Evolutionary conservation across 2,888 invertebrate genomes (phyloP).

Genomic region (Noctua pronuba): DNA sequence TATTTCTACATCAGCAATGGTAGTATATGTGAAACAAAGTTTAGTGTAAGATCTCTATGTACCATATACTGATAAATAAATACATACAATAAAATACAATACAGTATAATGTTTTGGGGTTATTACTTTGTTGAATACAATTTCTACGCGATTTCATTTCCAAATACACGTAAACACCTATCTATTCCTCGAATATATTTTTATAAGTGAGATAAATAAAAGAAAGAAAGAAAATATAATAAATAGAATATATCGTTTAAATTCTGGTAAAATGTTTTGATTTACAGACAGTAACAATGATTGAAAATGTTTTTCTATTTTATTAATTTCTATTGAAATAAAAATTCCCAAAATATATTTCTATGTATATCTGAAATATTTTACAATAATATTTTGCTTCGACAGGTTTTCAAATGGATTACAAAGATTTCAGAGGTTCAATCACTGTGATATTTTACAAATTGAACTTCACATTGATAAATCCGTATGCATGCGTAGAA

Average conservation of each 20-base stretch:
- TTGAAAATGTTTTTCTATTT: neutral
- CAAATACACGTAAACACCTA: neutral
- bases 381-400: neutral
- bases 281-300: no score
- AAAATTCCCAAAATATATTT: neutral
- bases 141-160: neutral
- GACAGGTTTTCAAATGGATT: neutral
- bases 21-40: no score
- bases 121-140: neutral
- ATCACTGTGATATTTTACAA: neutral
- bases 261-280: neutral
- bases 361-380: no score
- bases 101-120: no score
- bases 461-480: neutral
- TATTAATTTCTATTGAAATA: neutral
- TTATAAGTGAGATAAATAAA: no score
- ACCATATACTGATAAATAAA: no score
- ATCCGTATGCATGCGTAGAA: constrained; percentile 2
- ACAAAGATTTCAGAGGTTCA: neutral
- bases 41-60: no score
- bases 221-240: no score
- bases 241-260: no score
- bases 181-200: neutral
- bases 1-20: no score
- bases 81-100: no score